A percentile compares a stretch with the other conserved stretches of the same genome.
Conservation (phyloP, 2,113 vertebrate genomes). For the Megaceryle torquata region DNA sequence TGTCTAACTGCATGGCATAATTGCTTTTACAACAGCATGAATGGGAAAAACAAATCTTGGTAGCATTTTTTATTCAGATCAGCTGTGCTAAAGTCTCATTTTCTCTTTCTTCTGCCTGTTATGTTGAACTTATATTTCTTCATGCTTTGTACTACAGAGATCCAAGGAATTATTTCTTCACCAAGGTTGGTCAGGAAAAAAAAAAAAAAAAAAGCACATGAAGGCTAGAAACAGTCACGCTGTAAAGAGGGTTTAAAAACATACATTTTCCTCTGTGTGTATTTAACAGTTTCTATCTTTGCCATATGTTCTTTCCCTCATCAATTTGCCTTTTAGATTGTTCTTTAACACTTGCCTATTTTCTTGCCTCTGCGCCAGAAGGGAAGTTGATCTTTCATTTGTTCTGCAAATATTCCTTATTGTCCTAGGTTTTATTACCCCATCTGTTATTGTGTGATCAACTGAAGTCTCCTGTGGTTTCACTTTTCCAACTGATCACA, state of each 20-base stretch:
- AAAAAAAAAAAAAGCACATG: background rate
- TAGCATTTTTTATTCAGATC: background rate
- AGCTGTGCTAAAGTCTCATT: background rate
- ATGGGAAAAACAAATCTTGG: background rate
- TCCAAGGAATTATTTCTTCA: background rate
- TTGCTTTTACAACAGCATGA: background rate
- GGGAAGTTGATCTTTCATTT: constrained; percentile 64
- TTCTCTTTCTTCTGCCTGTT: background rate
- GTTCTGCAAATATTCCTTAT: constrained; percentile 57
- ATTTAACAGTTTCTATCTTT: constrained; percentile 46
- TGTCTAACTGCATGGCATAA: background rate
- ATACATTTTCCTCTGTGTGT: constrained; percentile 48
- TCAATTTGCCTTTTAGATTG: constrained; percentile 60
- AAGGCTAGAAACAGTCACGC: background rate
- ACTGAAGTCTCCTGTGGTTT: constrained; percentile 22
- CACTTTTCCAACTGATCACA: constrained; percentile 40
- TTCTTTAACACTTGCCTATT: constrained; percentile 52
- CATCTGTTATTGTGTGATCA: constrained; percentile 56
- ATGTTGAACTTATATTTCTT: background rate
- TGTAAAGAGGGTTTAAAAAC: background rate
- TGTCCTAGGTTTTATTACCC: constrained; percentile 53
- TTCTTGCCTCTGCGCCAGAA: constrained; percentile 38
- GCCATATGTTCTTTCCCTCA: constrained; percentile 56
- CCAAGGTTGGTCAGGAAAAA: background rate
- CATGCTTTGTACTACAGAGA: background rate